Evolutionary conservation across 1,140 invertebrate genomes (phyloP).

Genomic region (Drosophila busckii): DNA sequence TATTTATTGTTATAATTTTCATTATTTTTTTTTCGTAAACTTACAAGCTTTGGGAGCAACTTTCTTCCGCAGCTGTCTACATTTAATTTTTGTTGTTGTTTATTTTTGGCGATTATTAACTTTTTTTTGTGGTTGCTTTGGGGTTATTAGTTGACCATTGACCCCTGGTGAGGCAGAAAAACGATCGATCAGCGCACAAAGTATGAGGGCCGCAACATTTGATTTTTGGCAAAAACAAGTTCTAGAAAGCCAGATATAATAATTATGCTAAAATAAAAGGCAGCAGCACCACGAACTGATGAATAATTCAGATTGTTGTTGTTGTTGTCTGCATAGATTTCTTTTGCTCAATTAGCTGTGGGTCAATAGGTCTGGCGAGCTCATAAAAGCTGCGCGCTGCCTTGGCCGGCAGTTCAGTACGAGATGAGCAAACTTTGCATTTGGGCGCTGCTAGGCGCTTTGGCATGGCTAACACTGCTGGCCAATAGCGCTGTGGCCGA

Average conservation of each 20-base stretch:
- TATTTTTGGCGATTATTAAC: slow-evolving; percentile 2
- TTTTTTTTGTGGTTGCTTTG: neutral
- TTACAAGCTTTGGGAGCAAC: no score
- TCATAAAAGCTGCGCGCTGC: slow-evolving; percentile 57
- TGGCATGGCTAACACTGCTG: slow-evolving; percentile 34
- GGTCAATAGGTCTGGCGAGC: slow-evolving; percentile 64
- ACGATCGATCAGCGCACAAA: slow-evolving; percentile 14
- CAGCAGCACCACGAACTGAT: slow-evolving; percentile 28
- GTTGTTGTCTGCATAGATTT: neutral
- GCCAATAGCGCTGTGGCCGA: slow-evolving; percentile 35
- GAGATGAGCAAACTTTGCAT: slow-evolving; percentile 50
- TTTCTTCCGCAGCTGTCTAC: slow-evolving; percentile 37
- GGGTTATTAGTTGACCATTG: slow-evolving; percentile 42
- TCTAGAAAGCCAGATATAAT: slow-evolving; percentile 21
- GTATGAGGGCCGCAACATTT: slow-evolving; percentile 11
- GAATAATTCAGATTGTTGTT: slow-evolving; percentile 53
- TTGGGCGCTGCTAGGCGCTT: slow-evolving; percentile 7
- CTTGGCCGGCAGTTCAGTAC: slow-evolving; percentile 34
- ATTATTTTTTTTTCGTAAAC: no score
- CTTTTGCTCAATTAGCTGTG: slow-evolving; percentile 56
- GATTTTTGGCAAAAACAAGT: slow-evolving; percentile 39
- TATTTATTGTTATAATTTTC: no score
- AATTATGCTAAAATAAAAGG: neutral
- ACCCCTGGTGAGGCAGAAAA: slow-evolving; percentile 10
- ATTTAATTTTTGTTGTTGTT: no score